These are phyloP conservation scores for Archocentrus centrarchus DNA, from an alignment of 2,113 vertebrate species.

Conservation along the genomic window DNA sequence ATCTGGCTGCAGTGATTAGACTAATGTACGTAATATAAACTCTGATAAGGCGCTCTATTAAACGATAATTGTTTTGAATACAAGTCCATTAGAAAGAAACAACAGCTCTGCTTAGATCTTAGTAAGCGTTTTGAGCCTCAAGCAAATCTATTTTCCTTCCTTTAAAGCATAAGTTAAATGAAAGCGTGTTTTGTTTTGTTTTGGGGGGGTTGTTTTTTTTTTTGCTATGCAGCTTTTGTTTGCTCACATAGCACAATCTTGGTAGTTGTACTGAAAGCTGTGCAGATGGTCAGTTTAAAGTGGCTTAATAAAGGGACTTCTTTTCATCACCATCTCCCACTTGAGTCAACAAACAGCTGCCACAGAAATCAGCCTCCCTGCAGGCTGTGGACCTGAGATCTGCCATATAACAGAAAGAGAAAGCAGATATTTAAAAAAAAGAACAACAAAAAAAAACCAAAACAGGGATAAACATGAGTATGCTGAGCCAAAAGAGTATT, in stretches of 20 bases:
- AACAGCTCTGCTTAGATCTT: not conserved
- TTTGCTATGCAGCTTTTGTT: not conserved
- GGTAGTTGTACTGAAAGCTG: slow-evolving; percentile 13
- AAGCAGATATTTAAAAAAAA: not conserved
- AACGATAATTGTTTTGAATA: not conserved
- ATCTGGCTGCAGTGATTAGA: slow-evolving; percentile 55
- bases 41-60: not conserved
- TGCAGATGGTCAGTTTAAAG: slow-evolving; percentile 74
- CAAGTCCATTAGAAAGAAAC: not conserved
- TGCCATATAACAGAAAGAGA: slow-evolving; percentile 15
- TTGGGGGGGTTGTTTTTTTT: not conserved
- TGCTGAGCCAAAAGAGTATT: not conserved
- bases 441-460: not conserved
- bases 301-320: slow-evolving; percentile 63
- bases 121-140: not conserved
- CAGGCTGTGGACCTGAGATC: slow-evolving; percentile 7
- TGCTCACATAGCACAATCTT: slow-evolving; percentile 23
- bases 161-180: slow-evolving; percentile 12
- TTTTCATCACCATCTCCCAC: slow-evolving; percentile 60
- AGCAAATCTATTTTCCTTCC: slow-evolving; percentile 9
- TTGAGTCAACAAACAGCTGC: slow-evolving; percentile 58
- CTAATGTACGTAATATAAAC: slow-evolving; percentile 41
- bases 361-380: slow-evolving; percentile 38
- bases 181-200: slow-evolving; percentile 20
- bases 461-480: not conserved